phyloP scores from a whole-genome alignment of 2,113 vertebrate genomes.

The Sylvietta virens region DNA sequence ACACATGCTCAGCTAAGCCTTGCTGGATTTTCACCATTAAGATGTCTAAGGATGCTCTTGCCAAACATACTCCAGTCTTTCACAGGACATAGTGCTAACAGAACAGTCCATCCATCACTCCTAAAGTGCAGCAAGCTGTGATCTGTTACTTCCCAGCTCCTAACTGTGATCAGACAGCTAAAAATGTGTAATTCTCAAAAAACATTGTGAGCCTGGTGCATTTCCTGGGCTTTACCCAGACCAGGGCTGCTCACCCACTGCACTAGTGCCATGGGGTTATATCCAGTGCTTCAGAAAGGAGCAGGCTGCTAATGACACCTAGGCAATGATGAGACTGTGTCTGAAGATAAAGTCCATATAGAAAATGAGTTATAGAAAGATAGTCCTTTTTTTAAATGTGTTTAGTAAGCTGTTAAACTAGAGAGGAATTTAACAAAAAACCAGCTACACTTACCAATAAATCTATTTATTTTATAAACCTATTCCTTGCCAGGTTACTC shows the following conservation, averaged over 20 bases:
- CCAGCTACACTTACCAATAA: not conserved
- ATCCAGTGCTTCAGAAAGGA: not conserved
- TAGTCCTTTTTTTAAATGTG: not conserved
- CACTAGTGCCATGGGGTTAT: not conserved
- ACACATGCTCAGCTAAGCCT: not conserved
- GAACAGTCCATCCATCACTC: not conserved
- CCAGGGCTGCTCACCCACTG: not conserved
- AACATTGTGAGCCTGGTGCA: not conserved
- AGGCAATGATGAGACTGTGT: not conserved
- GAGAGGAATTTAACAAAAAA: not conserved
- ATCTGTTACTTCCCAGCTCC: not conserved
- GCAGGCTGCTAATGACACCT: not conserved
- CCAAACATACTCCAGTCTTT: conserved; percentile 8
- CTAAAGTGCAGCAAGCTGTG: not conserved
- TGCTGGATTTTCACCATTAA: conserved; percentile 20
- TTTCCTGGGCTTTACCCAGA: not conserved
- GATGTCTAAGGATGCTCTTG: not conserved
- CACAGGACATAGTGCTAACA: not conserved
- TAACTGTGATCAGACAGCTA: not conserved
- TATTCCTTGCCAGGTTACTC: conserved; percentile 5
- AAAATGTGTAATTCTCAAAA: not conserved
- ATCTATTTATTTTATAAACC: conserved; percentile 12
- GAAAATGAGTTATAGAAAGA: not conserved
- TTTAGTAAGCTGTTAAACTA: not conserved
- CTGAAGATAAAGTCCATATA: not conserved